Percentiles rank a stretch among this genome's conserved stretches.
Evolutionary conservation across 1,140 invertebrate genomes (phyloP).

Genomic region (Samia ricini): DNA sequence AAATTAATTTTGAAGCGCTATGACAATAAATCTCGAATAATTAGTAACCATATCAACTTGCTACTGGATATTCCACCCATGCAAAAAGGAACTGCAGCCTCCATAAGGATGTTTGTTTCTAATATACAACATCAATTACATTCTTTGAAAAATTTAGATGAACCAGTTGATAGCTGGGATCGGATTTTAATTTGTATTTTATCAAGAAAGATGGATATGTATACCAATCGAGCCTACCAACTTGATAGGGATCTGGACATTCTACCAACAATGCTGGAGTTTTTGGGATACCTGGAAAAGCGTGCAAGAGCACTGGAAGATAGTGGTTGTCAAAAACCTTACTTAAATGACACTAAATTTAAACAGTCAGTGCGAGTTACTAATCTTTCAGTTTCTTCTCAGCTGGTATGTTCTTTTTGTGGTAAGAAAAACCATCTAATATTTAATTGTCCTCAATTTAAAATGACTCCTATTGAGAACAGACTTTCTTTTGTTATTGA

Average conservation of each 20-base stretch:
- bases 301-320: constrained; percentile 11
- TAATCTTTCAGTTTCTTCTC: background rate
- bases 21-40: too few species aligned
- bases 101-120: background rate
- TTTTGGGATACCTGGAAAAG: constrained; percentile 14
- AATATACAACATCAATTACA: constrained; percentile 13
- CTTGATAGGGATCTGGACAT: background rate
- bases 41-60: background rate
- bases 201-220: constrained; percentile 3
- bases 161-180: constrained; percentile 9
- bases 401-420: background rate
- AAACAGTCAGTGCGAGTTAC: background rate
- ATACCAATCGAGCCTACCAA: constrained; percentile 5
- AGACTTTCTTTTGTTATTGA: background rate
- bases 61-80: background rate
- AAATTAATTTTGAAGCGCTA: background rate
- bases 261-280: background rate
- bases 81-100: background rate
- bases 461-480: background rate
- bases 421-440: background rate
- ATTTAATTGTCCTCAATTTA: background rate
- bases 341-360: background rate
- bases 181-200: constrained; percentile 9
- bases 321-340: background rate
- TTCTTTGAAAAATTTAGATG: constrained; percentile 12